Base-by-base conservation (phyloP, 2,888 invertebrate species). In the Trachelus stipa region DNA sequence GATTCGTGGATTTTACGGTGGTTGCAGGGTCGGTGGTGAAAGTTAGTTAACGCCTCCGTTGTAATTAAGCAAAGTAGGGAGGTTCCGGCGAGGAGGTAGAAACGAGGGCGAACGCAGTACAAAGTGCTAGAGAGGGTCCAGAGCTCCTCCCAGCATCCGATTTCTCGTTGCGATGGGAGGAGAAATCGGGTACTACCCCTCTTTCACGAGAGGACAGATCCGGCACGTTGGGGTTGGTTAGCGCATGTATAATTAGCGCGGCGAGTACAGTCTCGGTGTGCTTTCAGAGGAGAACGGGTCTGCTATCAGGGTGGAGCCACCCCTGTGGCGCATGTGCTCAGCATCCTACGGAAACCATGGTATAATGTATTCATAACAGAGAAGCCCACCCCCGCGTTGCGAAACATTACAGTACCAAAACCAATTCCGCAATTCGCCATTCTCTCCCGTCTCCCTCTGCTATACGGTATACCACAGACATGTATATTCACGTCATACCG, bases 301-400 rank as follows among this genome's bases (percentile, higher is more conserved):
- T 69, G 78, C 71, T 74, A 79, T 82, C 86, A 89, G 90, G 89
- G 90, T 90, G 88, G 90, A 90, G 90, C 84, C 86, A 85, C 85
- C 84, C 84, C 81, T 80, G 84, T 84, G 83, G 90, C 90, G 90
- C 90, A 90, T 90, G 90, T 88, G 88, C 90, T 15, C 88, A 90
- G 89, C 88, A 88, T 89, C 88, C 88, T 86, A 87, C 85, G 85
- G 85, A 84, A 85, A 84, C 83, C 79, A 81, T 83, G 85, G 84
- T 87, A 87, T 90, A 90, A 90, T 90, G 88, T 90, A 90, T 90
- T 90, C 90, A 90, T 90, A 90, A 89, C 89, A 87, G 85, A 84
- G 84, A 56, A 23, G 40, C 23, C 86, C 82, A 83, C 80, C 82
- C 76, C 73, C 40, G 23, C 40, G 6, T 56, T 56, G 40, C 40